Conservation (phyloP, 2,888 invertebrate genomes). For the Penaeus monodon region DNA sequence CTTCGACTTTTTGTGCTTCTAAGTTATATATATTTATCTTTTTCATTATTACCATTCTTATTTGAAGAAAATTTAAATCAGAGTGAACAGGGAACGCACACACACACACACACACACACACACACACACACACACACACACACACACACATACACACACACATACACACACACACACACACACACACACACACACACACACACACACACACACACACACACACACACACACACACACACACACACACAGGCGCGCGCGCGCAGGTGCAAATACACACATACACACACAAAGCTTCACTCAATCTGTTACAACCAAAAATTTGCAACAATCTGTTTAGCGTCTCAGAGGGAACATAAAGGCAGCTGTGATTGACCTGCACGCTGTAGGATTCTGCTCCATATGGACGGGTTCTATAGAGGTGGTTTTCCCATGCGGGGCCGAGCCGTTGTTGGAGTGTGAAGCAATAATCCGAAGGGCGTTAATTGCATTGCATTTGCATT, state of each 20-base stretch:
- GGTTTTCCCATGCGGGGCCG: background rate
- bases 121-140: too few species aligned
- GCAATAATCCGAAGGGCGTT: constrained; percentile 39
- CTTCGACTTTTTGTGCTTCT: too few species aligned
- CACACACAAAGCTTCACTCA: background rate
- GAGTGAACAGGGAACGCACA: too few species aligned
- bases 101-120: too few species aligned
- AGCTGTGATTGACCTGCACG: constrained; percentile 26
- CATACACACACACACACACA: too few species aligned
- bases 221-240: too few species aligned
- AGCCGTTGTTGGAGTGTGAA: constrained; percentile 30
- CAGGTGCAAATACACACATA: background rate
- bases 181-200: too few species aligned
- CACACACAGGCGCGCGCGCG: background rate
- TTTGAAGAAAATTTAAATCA: too few species aligned
- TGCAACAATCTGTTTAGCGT: constrained; percentile 40
- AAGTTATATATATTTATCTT: too few species aligned
- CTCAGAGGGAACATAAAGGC: constrained; percentile 49
- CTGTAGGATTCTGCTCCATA: constrained; percentile 2
- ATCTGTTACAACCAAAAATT: constrained; percentile 29
- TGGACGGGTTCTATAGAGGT: background rate
- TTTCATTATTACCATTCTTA: too few species aligned
- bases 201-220: too few species aligned
- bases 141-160: too few species aligned
- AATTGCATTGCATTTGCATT: constrained; percentile 52